Evolutionary conservation across 2,888 invertebrate species (phyloP).

Genomic region (Brachypalpus laphriformis): DNA sequence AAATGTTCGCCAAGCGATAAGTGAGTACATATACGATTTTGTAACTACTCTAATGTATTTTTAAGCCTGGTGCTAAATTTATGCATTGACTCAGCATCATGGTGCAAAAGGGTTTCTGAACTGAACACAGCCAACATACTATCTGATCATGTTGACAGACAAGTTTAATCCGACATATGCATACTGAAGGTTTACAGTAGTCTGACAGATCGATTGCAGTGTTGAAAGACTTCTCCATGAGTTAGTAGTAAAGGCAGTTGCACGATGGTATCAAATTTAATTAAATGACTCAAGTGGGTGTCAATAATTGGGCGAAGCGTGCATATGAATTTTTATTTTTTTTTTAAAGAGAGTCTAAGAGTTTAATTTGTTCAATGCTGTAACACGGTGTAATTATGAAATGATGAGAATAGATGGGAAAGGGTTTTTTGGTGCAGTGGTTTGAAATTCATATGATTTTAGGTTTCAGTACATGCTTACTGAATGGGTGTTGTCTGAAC

Average conservation of each 20-base stretch:
- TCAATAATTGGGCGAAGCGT: too few species aligned
- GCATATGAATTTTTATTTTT: too few species aligned
- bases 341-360: too few species aligned
- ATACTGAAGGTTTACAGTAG: constrained; percentile 29
- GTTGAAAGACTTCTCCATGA: background rate
- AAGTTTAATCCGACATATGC: constrained; percentile 51
- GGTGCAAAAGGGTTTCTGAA: constrained; percentile 6
- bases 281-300: constrained; percentile 22
- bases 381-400: too few species aligned
- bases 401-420: too few species aligned
- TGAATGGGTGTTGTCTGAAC: too few species aligned
- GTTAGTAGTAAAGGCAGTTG: background rate
- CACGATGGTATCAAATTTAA: constrained; percentile 25
- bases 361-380: too few species aligned
- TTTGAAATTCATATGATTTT: too few species aligned
- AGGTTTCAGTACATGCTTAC: too few species aligned
- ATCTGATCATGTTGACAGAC: constrained; percentile 58
- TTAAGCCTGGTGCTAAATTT: constrained; percentile 1
- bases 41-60: background rate
- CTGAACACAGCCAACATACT: background rate
- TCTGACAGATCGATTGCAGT: constrained; percentile 40
- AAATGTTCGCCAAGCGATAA: constrained; percentile 77
- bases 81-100: constrained; percentile 16
- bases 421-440: too few species aligned
- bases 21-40: constrained; percentile 42